Evolutionary conservation across 2,888 invertebrate species (phyloP), one percentile per base, ranked within the genome.

Genomic region (Drosophila meridionalis): DNA sequence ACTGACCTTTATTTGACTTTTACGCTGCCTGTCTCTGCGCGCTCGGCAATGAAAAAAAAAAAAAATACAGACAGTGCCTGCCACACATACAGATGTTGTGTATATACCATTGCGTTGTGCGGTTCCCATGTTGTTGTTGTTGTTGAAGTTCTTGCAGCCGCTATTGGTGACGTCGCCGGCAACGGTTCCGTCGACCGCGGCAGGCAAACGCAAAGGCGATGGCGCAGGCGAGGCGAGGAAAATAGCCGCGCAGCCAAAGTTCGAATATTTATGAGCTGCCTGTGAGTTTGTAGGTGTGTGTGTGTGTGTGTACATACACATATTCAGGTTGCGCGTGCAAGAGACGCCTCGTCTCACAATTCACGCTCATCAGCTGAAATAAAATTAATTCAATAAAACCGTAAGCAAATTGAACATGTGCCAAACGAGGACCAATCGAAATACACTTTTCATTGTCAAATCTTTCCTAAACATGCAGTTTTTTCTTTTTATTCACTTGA

Each of bases 1-100:
- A 91, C 86, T 93, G 92, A 93, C 92, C 93, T 93, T 90, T 92
- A 93, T 93, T 93, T 93, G 93, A 93, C 93, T 92, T 93, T 90
- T 91, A 89, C 60, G 65, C 66, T 66, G 70, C 65, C 59, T 71
- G 74, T 38, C 71, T 66, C 60, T 73, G 79, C 70, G 79, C 70
- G 76, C 76, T 71, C 67, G 64, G 75, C 80, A 87, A 61, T 87
- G 84, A 58, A 82, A 73, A 73, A 76, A 67, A 47, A 47, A 67
- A 80, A 63, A n/a, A n/a, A n/a, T 60, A 67, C 70, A 72, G 59
- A 69, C 68, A 78, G 69, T 78, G 76, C 78, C 69, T 78, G 76
- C 79, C 72, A 59, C 76, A 77, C 76, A 77, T 52, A 68, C 57
- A 80, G 42, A 62, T 67, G 55, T 67, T 38, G 56, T 59, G 60